These are phyloP conservation scores for Bucorvus abyssinicus DNA, from an alignment of 2,797 vertebrate genomes.

Conservation along the genomic window DNA sequence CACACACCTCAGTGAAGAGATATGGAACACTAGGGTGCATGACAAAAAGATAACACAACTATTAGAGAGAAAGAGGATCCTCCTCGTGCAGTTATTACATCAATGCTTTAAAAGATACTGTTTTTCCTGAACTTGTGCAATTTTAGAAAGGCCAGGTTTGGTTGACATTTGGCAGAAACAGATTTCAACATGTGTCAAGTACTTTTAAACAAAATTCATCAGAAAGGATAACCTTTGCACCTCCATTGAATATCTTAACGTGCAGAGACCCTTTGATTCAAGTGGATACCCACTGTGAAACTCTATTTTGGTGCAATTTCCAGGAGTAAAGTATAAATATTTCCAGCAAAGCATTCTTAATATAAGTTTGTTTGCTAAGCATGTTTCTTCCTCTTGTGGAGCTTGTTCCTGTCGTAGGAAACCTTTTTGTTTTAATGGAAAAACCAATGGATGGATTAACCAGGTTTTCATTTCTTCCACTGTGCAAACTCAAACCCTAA, in stretches of 20 bases:
- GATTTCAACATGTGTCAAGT: constrained; percentile 22
- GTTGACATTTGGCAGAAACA: constrained; percentile 29
- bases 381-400: constrained; percentile 16
- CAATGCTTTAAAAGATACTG: not conserved
- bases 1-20: not conserved
- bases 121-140: not conserved
- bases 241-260: constrained; percentile 13
- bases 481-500: not conserved
- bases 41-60: not conserved
- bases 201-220: constrained; percentile 53
- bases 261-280: not conserved
- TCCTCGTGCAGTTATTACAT: not conserved
- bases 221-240: constrained; percentile 50
- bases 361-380: not conserved
- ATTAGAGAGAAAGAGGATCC: not conserved
- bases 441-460: not conserved
- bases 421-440: not conserved
- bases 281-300: constrained; percentile 16
- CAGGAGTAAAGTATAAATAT: constrained; percentile 21
- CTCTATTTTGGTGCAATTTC: constrained; percentile 10
- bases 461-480: not conserved
- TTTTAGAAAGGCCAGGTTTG: constrained; percentile 23
- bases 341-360: constrained; percentile 7
- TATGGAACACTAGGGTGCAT: not conserved
- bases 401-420: not conserved